Conservation (phyloP, 2,888 invertebrate genomes). For the Timema podura region DNA sequence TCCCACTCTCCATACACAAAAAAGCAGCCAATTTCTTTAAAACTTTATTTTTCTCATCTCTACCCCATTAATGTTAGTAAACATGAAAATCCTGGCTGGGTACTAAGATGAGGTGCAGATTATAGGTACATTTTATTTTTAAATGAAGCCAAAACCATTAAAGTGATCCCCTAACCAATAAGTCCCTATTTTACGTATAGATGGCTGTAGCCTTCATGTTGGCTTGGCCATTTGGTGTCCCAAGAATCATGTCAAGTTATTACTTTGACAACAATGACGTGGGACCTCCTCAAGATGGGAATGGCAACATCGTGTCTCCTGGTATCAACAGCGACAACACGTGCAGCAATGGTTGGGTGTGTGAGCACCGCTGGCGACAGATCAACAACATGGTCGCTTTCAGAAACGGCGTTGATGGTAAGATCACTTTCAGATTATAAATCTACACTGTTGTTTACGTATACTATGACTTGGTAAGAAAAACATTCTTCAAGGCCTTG, state of each 20-base stretch:
- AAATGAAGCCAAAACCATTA: too few relatives aligned
- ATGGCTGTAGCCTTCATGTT: constrained; percentile 82
- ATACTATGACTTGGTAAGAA: too few relatives aligned
- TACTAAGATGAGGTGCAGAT: too few relatives aligned
- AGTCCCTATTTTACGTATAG: constrained; percentile 35
- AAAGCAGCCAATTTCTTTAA: too few relatives aligned
- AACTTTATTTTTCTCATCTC: too few relatives aligned
- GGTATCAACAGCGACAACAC: constrained; percentile 58
- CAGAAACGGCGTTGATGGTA: constrained; percentile 59
- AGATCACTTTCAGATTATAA: not conserved
- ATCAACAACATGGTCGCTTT: constrained; percentile 76
- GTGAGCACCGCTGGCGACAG: constrained; percentile 82
- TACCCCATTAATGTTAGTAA: too few relatives aligned
- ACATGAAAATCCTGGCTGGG: too few relatives aligned
- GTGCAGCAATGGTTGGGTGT: constrained; percentile 73
- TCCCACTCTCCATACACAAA: too few relatives aligned
- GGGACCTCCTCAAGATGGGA: constrained; percentile 64
- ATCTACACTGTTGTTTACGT: too few relatives aligned
- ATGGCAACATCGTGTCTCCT: constrained; percentile 63
- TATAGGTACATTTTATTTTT: too few relatives aligned
- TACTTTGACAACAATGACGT: constrained; percentile 53
- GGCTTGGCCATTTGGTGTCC: constrained; percentile 76
- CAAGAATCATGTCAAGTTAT: constrained; percentile 84
- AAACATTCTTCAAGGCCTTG: not conserved
- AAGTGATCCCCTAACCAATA: too few relatives aligned